Base-by-base conservation (phyloP, 2,888 invertebrate species). In the Eumerus sabulonum region DNA sequence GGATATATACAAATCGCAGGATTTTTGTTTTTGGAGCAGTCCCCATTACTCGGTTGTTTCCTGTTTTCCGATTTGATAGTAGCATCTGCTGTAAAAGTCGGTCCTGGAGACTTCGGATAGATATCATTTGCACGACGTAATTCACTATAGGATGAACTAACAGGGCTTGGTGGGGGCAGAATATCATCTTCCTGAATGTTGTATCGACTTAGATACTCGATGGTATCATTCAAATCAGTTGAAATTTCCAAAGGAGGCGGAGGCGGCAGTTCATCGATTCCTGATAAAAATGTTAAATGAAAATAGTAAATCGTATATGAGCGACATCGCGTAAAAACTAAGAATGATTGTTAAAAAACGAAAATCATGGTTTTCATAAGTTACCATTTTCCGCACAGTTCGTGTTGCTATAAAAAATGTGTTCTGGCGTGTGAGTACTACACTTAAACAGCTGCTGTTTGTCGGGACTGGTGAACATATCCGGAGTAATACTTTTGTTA, bases 121-220 rank as follows among this genome's bases (percentile, higher is more conserved):
- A 92, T 91, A 84, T 94, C 92, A 17, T 95, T 95, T 12, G 96
- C 96, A 82, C 95, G 91, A 62, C 94, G 91, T 67, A 96, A 89
- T 89, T 96, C 96, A 85, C 96, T 96, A 85, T 96, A 97, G 83
- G 96, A 96, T 1, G 96, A 96, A 85, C 96, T 96, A 0, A 96
- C 96, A 1, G 96, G 96, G 76, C 96, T 96, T 9, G 96, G 96
- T 5, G 96, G 96, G 16, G 95, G 95, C 67, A 93, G 91, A 81
- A 94, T 90, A 84, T 94, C 94, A 82, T 95, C 94, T 59, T 89
- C 89, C 38, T 85, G 40, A 1, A 40, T 56, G 14, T 48, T 45
- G 44, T 50, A 62, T 53, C 82, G 76, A 16, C 73, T 67, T 36
- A 81, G 51, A 81, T 82, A 84, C 5, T 83, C 90, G 13, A 91